Percentiles rank a stretch among this genome's conserved stretches.
phyloP scores from a whole-genome alignment of 2,888 invertebrate genomes.

The Taphrorychus bicolor region DNA sequence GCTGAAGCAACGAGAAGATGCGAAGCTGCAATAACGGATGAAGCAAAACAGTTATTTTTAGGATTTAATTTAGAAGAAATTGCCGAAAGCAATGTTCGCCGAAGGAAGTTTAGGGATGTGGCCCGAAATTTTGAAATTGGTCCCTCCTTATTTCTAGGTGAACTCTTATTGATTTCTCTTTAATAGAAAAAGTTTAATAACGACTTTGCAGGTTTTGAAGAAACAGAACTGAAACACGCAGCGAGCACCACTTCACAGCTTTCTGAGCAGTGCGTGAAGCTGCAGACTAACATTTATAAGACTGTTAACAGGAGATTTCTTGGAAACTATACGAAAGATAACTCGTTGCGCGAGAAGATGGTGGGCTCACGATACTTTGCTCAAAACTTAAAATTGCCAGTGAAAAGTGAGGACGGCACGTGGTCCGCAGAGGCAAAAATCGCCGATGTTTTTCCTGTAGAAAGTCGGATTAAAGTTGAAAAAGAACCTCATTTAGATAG shows the following conservation, averaged over 20 bases:
- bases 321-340: constrained; percentile 5
- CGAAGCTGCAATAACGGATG: background rate
- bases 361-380: constrained; percentile 11
- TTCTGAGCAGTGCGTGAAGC: background rate
- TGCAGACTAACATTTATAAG: constrained; percentile 7
- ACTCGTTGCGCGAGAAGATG: background rate
- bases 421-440: background rate
- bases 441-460: background rate
- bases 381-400: background rate
- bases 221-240: constrained; percentile 2
- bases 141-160: too few relatives aligned
- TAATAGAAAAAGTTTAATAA: too few relatives aligned
- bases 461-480: background rate
- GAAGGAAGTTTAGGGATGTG: background rate
- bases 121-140: too few relatives aligned
- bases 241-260: background rate
- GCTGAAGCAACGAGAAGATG: background rate
- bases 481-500: background rate
- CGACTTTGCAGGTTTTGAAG: background rate
- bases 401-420: background rate
- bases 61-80: background rate
- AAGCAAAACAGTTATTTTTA: background rate
- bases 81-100: background rate
- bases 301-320: constrained; percentile 17
- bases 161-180: too few relatives aligned